These are phyloP conservation scores for Odontophorus gujanensis DNA, from an alignment of 2,113 vertebrate species.

Conservation along the genomic window DNA sequence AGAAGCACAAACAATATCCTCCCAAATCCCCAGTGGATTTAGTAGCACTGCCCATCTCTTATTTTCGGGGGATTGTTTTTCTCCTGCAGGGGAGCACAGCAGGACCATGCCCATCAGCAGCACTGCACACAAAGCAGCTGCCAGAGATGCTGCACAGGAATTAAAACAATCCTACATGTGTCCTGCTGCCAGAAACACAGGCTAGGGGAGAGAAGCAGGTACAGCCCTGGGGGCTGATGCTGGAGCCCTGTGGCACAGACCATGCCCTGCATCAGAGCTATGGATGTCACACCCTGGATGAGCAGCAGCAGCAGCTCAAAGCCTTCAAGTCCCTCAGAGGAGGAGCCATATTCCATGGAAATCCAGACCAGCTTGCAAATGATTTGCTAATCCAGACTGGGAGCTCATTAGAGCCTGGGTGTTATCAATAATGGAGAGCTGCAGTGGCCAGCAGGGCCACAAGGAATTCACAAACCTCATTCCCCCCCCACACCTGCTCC, in stretches of 20 bases:
- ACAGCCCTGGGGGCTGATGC: not conserved
- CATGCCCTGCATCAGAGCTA: fast-evolving
- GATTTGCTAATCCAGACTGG: not conserved
- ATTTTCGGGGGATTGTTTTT: slow-evolving; percentile 34
- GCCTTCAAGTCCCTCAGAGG: not conserved
- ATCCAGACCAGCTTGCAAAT: slow-evolving; percentile 11
- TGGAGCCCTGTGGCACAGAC: not conserved
- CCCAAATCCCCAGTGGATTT: slow-evolving; percentile 19
- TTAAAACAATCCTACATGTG: not conserved
- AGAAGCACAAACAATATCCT: slow-evolving; percentile 69
- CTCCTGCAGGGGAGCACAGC: not conserved
- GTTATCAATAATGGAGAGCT: not conserved
- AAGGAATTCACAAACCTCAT: not conserved
- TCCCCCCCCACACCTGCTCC: not conserved
- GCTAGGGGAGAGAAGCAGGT: not conserved
- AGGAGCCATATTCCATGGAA: not conserved
- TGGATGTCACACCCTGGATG: not conserved
- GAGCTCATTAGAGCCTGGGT: not conserved
- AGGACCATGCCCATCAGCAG: not conserved
- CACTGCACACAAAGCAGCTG: not conserved
- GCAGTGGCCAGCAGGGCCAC: not conserved
- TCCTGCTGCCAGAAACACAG: not conserved
- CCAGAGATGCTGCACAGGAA: fast-evolving
- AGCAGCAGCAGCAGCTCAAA: not conserved
- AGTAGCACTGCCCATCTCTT: not conserved